Evolutionary conservation across 2,888 invertebrate genomes (phyloP).

Genomic region (Dryococelus australis): DNA sequence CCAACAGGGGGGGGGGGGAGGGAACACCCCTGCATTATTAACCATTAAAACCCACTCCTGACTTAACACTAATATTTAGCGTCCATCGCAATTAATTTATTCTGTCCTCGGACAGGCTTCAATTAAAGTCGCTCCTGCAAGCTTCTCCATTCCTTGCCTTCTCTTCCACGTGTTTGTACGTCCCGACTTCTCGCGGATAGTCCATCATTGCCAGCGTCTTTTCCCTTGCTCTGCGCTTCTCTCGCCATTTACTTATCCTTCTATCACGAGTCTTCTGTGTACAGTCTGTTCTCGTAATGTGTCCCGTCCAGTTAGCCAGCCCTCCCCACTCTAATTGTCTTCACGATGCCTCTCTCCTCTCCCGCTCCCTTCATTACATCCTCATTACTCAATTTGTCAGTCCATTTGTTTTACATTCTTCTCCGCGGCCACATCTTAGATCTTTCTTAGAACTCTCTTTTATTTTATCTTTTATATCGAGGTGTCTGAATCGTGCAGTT

Average conservation of each 20-base stretch:
- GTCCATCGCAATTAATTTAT: not conserved
- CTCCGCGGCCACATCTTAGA: not conserved
- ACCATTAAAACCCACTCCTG: not conserved
- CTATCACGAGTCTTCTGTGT: not conserved
- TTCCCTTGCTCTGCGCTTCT: not conserved
- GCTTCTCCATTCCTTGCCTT: not conserved
- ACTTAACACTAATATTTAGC: not conserved
- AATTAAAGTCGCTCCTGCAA: not conserved
- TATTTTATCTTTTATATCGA: not conserved
- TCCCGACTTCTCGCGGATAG: not conserved
- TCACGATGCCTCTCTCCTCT: not conserved
- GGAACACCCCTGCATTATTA: not conserved
- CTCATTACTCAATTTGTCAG: conserved; percentile 16
- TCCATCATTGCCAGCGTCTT: not conserved
- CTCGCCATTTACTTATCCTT: not conserved
- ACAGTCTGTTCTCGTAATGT: not conserved
- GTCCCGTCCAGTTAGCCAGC: not conserved
- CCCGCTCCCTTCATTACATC: not conserved
- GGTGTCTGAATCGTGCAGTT: too few relatives aligned
- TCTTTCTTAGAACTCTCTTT: not conserved
- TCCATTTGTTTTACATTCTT: conserved; percentile 4
- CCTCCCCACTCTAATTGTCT: not conserved
- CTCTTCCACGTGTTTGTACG: not conserved
- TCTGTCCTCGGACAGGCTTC: not conserved
- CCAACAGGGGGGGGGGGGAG: too few relatives aligned